Conservation (phyloP, 2,888 invertebrate species). For the Eupithecia centaureata region DNA sequence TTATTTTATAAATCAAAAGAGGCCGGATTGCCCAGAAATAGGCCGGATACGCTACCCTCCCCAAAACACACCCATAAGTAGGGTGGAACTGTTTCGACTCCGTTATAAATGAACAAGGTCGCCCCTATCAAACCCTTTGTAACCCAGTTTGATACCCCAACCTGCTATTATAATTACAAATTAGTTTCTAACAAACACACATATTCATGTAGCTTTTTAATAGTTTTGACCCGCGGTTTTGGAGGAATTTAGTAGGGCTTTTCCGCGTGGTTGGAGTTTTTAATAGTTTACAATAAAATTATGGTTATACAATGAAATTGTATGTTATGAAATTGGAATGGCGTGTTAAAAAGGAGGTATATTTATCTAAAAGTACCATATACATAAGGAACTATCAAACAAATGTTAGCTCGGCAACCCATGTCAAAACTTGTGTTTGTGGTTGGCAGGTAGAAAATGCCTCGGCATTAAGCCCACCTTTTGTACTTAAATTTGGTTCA, state of each 20-base stretch:
- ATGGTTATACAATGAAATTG: neutral
- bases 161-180: constrained; percentile 54
- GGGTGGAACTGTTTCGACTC: constrained; percentile 29
- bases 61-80: constrained; percentile 8
- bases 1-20: too few relatives aligned
- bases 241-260: neutral
- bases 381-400: too few relatives aligned
- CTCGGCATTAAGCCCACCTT: too few relatives aligned
- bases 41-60: constrained; percentile 4
- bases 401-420: too few relatives aligned
- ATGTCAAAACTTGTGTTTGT: too few relatives aligned
- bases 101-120: constrained; percentile 41
- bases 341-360: neutral
- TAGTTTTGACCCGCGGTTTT: neutral
- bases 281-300: neutral
- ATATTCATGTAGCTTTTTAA: constrained; percentile 16
- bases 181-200: constrained; percentile 41
- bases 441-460: too few relatives aligned
- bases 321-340: neutral
- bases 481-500: too few relatives aligned
- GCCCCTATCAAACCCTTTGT: constrained; percentile 43
- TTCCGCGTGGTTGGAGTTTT: neutral
- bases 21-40: neutral
- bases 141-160: constrained; percentile 47
- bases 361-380: too few relatives aligned